Evolutionary conservation across 2,113 vertebrate species (phyloP).

Genomic region (Glareola pratincola): DNA sequence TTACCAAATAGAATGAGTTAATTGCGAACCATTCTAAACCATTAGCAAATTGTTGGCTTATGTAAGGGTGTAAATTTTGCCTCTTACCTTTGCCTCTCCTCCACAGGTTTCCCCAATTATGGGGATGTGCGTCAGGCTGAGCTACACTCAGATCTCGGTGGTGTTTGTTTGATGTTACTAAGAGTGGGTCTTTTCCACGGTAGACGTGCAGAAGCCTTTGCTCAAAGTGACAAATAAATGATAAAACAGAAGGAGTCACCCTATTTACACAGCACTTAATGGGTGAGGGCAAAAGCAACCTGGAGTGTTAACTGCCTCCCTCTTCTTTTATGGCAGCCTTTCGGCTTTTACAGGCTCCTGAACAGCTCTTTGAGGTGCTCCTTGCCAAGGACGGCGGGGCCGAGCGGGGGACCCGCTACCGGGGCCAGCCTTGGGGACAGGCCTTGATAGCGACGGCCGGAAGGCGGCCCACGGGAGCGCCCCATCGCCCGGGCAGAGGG

Average conservation of each 20-base stretch:
- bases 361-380: fast-evolving
- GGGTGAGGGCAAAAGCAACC: fast-evolving
- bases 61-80: fast-evolving
- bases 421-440: fast-evolving
- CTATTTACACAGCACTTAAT: fast-evolving
- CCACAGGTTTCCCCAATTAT: fast-evolving
- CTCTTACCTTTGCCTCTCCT: not conserved
- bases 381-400: not conserved
- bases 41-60: not conserved
- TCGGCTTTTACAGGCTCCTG: fast-evolving
- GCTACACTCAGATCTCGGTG: fast-evolving
- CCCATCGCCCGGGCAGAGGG: not conserved
- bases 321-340: fast-evolving
- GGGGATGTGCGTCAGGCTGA: fast-evolving
- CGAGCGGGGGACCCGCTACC: not conserved
- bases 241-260: fast-evolving
- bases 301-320: fast-evolving
- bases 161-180: fast-evolving
- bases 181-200: fast-evolving
- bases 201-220: not conserved
- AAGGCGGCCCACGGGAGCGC: not conserved
- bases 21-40: not conserved
- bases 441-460: not conserved
- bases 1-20: not conserved
- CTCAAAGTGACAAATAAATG: fast-evolving